Evolutionary conservation across 2,888 invertebrate species (phyloP), one percentile per base, ranked within the genome.

Genomic region (Parochlus steinenii): DNA sequence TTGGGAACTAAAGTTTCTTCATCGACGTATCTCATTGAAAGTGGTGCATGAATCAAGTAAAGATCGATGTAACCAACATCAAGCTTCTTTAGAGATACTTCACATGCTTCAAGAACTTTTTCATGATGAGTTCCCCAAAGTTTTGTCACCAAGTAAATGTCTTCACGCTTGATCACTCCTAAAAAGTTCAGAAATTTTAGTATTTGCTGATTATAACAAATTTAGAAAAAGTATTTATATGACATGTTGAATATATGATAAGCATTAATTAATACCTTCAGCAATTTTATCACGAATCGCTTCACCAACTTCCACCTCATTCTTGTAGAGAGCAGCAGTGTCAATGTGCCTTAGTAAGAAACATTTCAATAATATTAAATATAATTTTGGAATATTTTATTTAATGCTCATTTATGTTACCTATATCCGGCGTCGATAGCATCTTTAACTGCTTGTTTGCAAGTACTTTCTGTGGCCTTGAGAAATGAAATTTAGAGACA

Each of bases 381-480:
- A n/a, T n/a, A n/a, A n/a, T n/a, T n/a, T n/a, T n/a, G n/a, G n/a
- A n/a, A n/a, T n/a, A n/a, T n/a, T n/a, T n/a, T n/a, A n/a, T n/a
- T n/a, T n/a, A n/a, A n/a, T n/a, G n/a, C n/a, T n/a, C n/a, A n/a
- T n/a, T n/a, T n/a, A n/a, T n/a, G 54, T 43, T 63, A 64, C 10
- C 65, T 53, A 45, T 64, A 67, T 2, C 67, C 67, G 16, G 53
- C 48, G 35, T 63, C 60, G 5, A 67, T 55, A 10, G 67, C 65
- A 31, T 51, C 51, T 39, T 53, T 55, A 3, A 60, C 49, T 2
- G 58, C 55, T 7, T 39, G n/a, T n/a, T n/a, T n/a, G n/a, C n/a
- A n/a, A n/a, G n/a, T n/a, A n/a, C n/a, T n/a, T n/a, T n/a, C n/a
- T n/a, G n/a, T n/a, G n/a, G n/a, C n/a, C n/a, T n/a, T n/a, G n/a